These are phyloP conservation scores for Pyrgilauda ruficollis DNA, from an alignment of 2,113 vertebrate genomes.

Conservation along the genomic window DNA sequence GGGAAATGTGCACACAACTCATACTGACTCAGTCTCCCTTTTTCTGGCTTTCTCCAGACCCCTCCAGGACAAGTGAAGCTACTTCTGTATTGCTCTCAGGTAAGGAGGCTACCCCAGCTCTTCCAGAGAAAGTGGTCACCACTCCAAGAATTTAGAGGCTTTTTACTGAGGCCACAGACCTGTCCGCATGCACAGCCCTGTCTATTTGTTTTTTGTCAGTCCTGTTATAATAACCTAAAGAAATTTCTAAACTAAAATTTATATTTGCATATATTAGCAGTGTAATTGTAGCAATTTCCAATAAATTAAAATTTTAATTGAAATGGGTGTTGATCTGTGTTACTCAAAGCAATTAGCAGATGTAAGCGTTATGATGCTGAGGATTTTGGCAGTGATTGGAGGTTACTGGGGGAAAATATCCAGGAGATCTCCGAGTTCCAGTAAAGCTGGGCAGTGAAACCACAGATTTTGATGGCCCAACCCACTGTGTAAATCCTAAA, in stretches of 20 bases:
- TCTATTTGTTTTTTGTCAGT: not conserved
- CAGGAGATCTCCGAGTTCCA: not conserved
- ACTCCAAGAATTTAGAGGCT: not conserved
- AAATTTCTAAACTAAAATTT: too few species aligned
- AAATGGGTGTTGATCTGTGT: not conserved
- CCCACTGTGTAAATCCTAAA: not conserved
- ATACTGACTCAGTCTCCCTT: not conserved
- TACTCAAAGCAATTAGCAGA: not conserved
- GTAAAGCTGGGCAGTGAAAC: not conserved
- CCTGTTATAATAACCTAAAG: not conserved
- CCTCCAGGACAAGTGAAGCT: not conserved
- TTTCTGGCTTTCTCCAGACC: not conserved
- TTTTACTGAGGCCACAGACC: not conserved
- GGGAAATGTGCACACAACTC: not conserved
- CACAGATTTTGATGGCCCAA: not conserved
- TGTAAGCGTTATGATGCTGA: not conserved
- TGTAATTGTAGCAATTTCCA: not conserved
- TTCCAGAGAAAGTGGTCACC: not conserved
- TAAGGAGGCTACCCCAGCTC: not conserved
- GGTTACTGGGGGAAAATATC: not conserved
- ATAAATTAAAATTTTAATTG: not conserved
- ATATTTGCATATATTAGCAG: too few species aligned
- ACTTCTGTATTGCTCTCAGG: not conserved
- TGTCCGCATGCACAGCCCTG: fast-evolving
- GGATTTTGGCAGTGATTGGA: not conserved